Evolutionary conservation across 2,797 vertebrate species (phyloP).

Genomic region (Gymnothorax reevesii): DNA sequence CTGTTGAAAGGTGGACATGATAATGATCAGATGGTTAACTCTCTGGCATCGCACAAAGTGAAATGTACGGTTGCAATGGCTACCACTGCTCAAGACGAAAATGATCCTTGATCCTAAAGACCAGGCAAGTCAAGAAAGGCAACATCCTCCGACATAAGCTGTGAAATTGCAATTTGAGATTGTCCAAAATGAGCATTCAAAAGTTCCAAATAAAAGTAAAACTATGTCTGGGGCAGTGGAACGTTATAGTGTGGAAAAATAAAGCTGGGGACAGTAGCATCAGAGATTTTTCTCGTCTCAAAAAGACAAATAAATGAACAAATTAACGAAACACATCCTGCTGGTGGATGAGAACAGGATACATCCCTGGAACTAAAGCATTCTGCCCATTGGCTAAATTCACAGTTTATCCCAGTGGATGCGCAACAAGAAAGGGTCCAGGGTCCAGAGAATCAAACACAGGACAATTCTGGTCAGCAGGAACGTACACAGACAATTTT

Average conservation of each 20-base stretch:
- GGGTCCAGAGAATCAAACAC: too few relatives aligned
- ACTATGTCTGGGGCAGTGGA: neutral
- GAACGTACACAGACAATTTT: too few relatives aligned
- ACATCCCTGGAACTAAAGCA: too few relatives aligned
- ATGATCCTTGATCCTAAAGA: neutral
- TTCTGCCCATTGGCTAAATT: too few relatives aligned
- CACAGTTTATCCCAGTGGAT: too few relatives aligned
- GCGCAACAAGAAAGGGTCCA: too few relatives aligned
- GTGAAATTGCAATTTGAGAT: neutral
- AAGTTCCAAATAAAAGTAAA: neutral
- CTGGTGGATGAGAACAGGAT: too few relatives aligned
- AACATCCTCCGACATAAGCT: neutral
- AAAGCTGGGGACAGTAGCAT: neutral
- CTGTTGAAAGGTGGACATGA: slow-evolving; percentile 58
- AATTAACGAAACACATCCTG: neutral
- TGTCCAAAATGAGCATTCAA: neutral
- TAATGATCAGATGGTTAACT: slow-evolving; percentile 16
- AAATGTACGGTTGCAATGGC: neutral
- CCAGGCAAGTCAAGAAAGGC: neutral
- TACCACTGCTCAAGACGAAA: neutral
- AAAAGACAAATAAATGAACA: neutral
- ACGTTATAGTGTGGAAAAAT: neutral
- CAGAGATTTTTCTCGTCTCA: neutral
- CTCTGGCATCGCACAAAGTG: neutral
- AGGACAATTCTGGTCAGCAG: too few relatives aligned